phyloP scores from a whole-genome alignment of 1,140 invertebrate genomes.

The Cotesia vestalis region DNA sequence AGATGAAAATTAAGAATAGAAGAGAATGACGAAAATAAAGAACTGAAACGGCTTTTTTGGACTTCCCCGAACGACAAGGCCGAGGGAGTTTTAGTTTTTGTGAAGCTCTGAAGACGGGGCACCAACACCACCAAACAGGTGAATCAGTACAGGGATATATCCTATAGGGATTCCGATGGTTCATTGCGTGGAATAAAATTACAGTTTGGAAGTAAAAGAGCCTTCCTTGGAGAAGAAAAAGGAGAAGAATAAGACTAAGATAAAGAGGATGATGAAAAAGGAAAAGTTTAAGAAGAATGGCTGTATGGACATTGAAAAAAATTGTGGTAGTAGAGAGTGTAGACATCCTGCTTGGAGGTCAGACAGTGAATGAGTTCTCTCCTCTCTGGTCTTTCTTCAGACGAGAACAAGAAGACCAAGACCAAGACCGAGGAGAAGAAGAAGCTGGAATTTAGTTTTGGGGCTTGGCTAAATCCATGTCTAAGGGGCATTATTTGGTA shows the following conservation, averaged over 20 bases:
- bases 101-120: background rate
- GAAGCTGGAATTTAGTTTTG: constrained; percentile 26
- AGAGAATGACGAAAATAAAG: background rate
- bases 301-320: background rate
- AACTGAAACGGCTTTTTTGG: constrained; percentile 6
- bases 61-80: constrained; percentile 24
- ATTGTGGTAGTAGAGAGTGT: background rate
- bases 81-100: constrained; percentile 3
- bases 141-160: background rate
- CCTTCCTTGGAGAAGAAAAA: background rate
- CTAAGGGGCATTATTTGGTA: constrained; percentile 38
- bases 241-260: background rate
- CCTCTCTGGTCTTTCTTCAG: background rate
- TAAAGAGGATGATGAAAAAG: background rate
- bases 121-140: constrained; percentile 14
- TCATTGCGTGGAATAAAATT: constrained; percentile 22
- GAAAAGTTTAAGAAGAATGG: background rate
- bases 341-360: constrained; percentile 33
- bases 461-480: constrained; percentile 8
- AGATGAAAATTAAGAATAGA: too few species aligned
- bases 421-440: too few species aligned
- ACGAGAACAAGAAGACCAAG: too few species aligned
- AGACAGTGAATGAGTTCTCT: constrained; percentile 32
- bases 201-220: constrained; percentile 11
- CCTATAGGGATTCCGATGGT: background rate